Percentiles rank a stretch among this genome's conserved stretches.
Evolutionary conservation across 2,113 vertebrate genomes (phyloP).

Genomic region (Salvelinus namaycush): DNA sequence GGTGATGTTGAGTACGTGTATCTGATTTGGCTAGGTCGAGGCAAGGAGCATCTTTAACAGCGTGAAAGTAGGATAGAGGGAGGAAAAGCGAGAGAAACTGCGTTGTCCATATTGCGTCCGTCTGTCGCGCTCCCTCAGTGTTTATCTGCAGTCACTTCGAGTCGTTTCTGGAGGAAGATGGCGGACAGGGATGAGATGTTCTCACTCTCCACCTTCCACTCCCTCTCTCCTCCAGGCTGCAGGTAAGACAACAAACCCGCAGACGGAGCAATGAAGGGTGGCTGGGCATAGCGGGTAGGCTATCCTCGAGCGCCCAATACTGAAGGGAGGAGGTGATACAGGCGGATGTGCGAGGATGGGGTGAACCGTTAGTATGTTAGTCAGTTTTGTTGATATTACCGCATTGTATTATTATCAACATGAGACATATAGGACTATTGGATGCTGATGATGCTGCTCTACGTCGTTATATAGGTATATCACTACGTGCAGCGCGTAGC

Average conservation of each 20-base stretch:
- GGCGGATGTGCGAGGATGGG: neutral
- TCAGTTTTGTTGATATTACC: neutral
- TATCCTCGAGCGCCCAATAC: neutral
- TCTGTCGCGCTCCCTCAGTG: conserved; percentile 56
- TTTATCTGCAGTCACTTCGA: conserved; percentile 77
- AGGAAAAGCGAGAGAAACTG: conserved; percentile 26
- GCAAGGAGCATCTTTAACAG: conserved; percentile 59
- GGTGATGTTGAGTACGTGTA: conserved; percentile 54
- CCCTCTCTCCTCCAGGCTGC: conserved; percentile 90
- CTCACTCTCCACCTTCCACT: conserved; percentile 92
- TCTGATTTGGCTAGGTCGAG: conserved; percentile 60
- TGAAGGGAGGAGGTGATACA: neutral
- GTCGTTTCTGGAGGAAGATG: conserved; percentile 88
- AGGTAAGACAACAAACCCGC: conserved; percentile 74
- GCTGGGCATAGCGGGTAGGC: neutral
- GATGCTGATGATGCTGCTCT: neutral
- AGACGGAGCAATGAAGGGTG: conserved; percentile 4
- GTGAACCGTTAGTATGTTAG: neutral
- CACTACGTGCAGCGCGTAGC: neutral
- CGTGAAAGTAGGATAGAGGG: conserved; percentile 38
- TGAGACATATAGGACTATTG: neutral
- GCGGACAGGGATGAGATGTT: conserved; percentile 97
- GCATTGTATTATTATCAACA: no score
- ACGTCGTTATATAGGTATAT: neutral
- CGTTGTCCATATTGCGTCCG: conserved; percentile 50